Evolutionary conservation across 2,113 vertebrate species (phyloP).

Genomic region (Colossoma macropomum): DNA sequence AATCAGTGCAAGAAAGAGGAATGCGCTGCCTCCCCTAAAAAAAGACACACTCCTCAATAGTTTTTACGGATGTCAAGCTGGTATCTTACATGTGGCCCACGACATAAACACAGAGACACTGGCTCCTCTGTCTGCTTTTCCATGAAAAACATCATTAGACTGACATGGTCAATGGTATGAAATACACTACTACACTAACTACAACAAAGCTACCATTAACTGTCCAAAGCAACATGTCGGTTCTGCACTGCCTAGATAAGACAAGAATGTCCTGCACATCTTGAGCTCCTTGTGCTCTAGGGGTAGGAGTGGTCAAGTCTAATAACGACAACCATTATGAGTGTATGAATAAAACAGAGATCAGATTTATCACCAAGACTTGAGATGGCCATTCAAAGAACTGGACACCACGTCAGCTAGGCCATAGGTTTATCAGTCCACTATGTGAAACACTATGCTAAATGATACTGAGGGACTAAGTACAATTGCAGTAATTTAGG

Average conservation of each 20-base stretch:
- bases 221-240: constrained; percentile 19
- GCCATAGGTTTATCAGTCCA: no score
- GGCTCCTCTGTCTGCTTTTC: constrained; percentile 8
- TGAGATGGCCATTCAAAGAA: no score
- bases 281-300: constrained; percentile 41
- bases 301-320: neutral
- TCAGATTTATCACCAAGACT: no score
- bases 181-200: no score
- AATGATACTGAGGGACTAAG: no score
- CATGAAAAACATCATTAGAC: neutral
- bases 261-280: constrained; percentile 56
- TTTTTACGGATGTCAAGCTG: neutral
- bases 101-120: neutral
- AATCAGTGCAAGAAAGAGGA: neutral
- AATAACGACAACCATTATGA: neutral
- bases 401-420: no score
- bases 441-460: no score
- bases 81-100: neutral
- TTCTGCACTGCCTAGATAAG: constrained; percentile 53
- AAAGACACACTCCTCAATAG: neutral
- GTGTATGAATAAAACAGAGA: neutral
- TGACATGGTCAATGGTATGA: neutral
- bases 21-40: neutral
- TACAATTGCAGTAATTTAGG: no score
- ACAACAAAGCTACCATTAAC: constrained; percentile 17